Evolutionary conservation across 2,113 vertebrate genomes (phyloP), one percentile per base, ranked within the genome.

Genomic region (Carassius gibelio): DNA sequence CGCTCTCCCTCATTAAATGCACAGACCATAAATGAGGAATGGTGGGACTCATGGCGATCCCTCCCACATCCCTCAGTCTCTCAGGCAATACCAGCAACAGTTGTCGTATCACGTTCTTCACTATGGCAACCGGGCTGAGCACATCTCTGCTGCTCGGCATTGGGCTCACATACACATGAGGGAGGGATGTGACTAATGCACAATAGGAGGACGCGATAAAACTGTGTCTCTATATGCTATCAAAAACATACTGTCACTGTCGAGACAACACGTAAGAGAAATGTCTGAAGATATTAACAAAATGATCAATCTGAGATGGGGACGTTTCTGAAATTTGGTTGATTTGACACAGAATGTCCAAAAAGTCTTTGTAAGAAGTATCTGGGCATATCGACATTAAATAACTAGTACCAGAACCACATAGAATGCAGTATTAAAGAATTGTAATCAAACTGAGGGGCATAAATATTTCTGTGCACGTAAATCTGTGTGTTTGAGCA

Each of bases 91-190:
- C 78, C 66, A 82, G 82, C 10, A 84, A 88, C 86, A 88, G 85
- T 83, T 89, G 88, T 94, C 92, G 91, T 89, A 91, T 94, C 92
- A 92, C 82, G 34, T 36, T 64, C 78, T 89, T 94, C 88, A 89
- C 91, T 91, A 59, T 92, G 89, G 93, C 91, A 93, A 93, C 93
- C 86, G 81, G 64, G 3, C 64, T 85, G 89, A 88, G 86, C 90
- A 91, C 89, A 87, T 91, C 88, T 88, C 82, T 87, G 86, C 82
- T 86, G 77, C 59, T 88, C 86, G 23, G 68, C n/a, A 88, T 84
- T 78, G 79, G 72, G 68, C 87, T 87, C 85, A 82, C 48, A 77
- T 82, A 79, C 87, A 84, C 81, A 89, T 66, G 87, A 69, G 69
- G 76, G 55, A 75, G 71, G 55, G 21, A 68, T 90, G 88, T 89